Conservation (phyloP, 2,113 vertebrate genomes). For the Forbesichthys papilliferus region DNA sequence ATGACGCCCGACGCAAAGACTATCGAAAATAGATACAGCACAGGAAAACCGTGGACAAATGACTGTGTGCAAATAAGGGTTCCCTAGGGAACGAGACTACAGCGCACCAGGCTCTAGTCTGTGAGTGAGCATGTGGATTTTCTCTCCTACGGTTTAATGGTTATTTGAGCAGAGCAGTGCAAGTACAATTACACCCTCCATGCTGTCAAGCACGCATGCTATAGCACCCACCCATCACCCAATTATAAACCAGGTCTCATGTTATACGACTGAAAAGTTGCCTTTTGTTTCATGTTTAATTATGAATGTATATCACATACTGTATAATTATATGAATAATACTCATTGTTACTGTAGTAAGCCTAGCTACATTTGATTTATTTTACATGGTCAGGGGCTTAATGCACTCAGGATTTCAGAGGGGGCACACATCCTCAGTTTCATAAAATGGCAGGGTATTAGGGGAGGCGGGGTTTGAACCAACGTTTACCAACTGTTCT, state of each 20-base stretch:
- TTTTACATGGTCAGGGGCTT: too few relatives aligned
- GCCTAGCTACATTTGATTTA: too few relatives aligned
- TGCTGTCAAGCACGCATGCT: constrained; percentile 28
- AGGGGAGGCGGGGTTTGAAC: too few relatives aligned
- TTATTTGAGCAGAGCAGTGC: constrained; percentile 26
- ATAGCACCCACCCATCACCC: constrained; percentile 11
- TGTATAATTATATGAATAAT: too few relatives aligned
- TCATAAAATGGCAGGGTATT: too few relatives aligned
- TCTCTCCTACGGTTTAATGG: constrained; percentile 11
- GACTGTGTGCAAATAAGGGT: constrained; percentile 25
- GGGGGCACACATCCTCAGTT: too few relatives aligned
- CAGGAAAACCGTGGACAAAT: constrained; percentile 17
- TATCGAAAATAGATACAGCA: constrained; percentile 30
- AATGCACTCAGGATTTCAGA: too few relatives aligned
- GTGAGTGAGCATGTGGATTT: constrained; percentile 23
- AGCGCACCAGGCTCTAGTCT: constrained; percentile 28
- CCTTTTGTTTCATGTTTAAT: neutral
- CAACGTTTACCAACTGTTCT: too few relatives aligned
- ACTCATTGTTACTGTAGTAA: too few relatives aligned
- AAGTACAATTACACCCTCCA: constrained; percentile 22
- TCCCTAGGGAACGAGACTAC: constrained; percentile 32
- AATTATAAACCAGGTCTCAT: neutral
- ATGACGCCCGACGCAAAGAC: constrained; percentile 34
- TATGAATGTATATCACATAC: too few relatives aligned
- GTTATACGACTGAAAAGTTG: too few relatives aligned